Evolutionary conservation across 2,113 vertebrate species (phyloP).

Genomic region (Siphamia tubifer): DNA sequence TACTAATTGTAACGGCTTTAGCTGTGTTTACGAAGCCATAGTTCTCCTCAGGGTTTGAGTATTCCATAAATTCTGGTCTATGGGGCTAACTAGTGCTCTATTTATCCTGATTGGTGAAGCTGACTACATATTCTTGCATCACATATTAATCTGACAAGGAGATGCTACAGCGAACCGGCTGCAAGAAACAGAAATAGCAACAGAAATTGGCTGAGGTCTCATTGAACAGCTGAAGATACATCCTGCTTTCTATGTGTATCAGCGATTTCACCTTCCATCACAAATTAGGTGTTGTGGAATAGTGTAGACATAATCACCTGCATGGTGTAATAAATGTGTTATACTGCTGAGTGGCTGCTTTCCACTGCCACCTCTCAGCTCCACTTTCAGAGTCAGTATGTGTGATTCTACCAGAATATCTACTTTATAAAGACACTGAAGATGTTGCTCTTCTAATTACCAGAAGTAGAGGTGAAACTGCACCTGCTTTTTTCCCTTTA

Average conservation of each 20-base stretch:
- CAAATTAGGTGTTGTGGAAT: slow-evolving; percentile 1
- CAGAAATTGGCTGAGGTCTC: neutral
- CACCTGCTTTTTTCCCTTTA: slow-evolving; percentile 19
- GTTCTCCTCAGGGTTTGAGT: too few species aligned
- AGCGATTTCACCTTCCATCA: neutral
- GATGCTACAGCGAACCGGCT: neutral
- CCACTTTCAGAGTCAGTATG: slow-evolving; percentile 20
- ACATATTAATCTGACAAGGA: slow-evolving; percentile 9
- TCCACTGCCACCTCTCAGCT: slow-evolving; percentile 22
- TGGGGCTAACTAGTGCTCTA: neutral
- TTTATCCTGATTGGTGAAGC: neutral
- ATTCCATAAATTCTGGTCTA: neutral
- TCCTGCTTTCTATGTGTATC: neutral
- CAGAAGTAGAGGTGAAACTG: slow-evolving; percentile 38
- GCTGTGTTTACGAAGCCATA: too few species aligned
- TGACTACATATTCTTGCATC: slow-evolving; percentile 18
- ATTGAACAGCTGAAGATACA: neutral
- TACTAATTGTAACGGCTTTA: too few species aligned
- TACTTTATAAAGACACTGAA: slow-evolving; percentile 20
- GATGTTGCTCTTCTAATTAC: slow-evolving; percentile 47
- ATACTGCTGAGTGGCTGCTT: neutral
- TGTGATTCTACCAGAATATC: slow-evolving; percentile 25
- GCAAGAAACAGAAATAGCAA: slow-evolving; percentile 9
- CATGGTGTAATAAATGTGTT: slow-evolving; percentile 4
- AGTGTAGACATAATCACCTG: neutral